Evolutionary conservation across 92 coral and sea anemone species (phyloP).

Genomic region (Epizoanthus scotinus): DNA sequence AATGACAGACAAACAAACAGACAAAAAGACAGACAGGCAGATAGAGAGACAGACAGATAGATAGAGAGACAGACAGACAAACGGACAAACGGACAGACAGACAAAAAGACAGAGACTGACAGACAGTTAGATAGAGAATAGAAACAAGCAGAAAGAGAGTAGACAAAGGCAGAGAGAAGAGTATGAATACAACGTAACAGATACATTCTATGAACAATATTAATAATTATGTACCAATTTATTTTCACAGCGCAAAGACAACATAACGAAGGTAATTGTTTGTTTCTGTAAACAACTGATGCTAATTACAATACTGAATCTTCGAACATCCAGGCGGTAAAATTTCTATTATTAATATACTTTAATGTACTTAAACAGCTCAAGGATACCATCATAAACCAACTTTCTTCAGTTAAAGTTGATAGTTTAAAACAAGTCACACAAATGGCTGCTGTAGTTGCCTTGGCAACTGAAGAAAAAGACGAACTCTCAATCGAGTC

Average conservation of each 20-base stretch:
- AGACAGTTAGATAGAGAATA: background rate
- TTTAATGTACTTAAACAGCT: slow-evolving; percentile 40
- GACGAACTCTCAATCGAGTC: slow-evolving; percentile 79
- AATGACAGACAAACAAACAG: too few species aligned
- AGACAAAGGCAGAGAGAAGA: background rate
- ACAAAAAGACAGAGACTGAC: background rate
- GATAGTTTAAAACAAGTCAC: slow-evolving; percentile 77
- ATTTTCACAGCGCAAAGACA: slow-evolving; percentile 13
- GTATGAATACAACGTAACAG: background rate
- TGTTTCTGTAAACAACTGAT: too few species aligned
- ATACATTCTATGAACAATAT: background rate
- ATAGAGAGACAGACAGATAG: background rate
- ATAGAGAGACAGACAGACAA: too few species aligned
- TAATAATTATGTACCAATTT: background rate
- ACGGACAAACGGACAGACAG: background rate
- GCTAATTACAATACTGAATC: too few species aligned
- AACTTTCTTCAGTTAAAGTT: slow-evolving; percentile 70
- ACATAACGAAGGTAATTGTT: slow-evolving; percentile 17
- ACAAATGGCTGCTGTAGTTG: slow-evolving; percentile 80
- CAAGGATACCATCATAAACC: slow-evolving; percentile 74
- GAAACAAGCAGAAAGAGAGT: background rate
- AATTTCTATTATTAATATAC: too few species aligned
- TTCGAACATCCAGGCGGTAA: too few species aligned
- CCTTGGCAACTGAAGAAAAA: slow-evolving; percentile 75
- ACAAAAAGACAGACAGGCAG: too few species aligned